Evolutionary conservation across 2,113 vertebrate genomes (phyloP), one percentile per base, ranked within the genome.

Genomic region (Trematomus loennbergii): DNA sequence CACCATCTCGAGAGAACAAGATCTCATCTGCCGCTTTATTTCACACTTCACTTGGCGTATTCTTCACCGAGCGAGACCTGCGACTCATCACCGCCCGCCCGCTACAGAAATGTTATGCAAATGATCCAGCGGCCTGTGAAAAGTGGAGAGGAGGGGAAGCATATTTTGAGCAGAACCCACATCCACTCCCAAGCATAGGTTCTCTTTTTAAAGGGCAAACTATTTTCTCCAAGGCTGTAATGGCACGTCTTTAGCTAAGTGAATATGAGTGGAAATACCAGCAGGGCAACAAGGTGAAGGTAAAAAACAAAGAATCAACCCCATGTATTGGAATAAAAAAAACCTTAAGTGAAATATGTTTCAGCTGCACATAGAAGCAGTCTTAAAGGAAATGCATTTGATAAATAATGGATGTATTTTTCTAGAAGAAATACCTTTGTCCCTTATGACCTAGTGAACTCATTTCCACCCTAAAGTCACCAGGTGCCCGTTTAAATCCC

Each of bases 21-120:
- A 73, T 84, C 83, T 87, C 87, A 79, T 88, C 80, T 81, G 63
- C 83, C 55, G 64, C 85, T 86, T 90, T 85, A 93, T 93, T 94
- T 93, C 89, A 93, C 93, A 93, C 92, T 91, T 84, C 80, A 90
- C 91, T 93, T 89, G 83, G 43, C 81, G 18, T 84, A 84, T 87
- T 90, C 82, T 91, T 86, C 62, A 73, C 59, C 29, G 86, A 75
- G 70, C 81, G 64, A 72, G 72, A 82, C 87, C 84, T 82, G 73
- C 20, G 33, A 87, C 81, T 88, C 87, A 77, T 90, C 88, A 88
- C 53, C 82, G 78, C 70, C 70, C 54, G 66, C 59, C 71, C 63
- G 43, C 46, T 52, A 2, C 29, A 80, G 79, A 80, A 90, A 87
- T 84, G 76, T 88, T 92, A 91, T 93, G 90, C 84, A 89, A 93